Conservation (phyloP, 2,888 invertebrate species). For the Boloria selene region DNA sequence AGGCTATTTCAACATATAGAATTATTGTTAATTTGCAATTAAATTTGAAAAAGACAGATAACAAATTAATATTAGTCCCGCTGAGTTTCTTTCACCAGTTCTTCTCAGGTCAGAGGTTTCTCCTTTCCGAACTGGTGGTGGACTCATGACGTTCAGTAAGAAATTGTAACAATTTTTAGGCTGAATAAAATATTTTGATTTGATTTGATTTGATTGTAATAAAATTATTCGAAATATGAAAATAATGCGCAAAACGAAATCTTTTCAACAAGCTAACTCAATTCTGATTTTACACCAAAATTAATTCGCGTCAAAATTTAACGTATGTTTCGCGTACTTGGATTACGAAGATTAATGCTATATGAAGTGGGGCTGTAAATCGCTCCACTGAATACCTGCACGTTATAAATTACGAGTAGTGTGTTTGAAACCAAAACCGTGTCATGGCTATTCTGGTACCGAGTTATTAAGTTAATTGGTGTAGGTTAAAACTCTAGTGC, state of each 20-base stretch:
- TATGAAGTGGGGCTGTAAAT: slow-evolving; percentile 18
- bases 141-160: too few species aligned
- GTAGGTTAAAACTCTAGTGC: neutral
- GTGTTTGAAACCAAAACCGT: slow-evolving; percentile 14
- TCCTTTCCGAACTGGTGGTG: too few species aligned
- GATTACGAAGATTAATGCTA: slow-evolving; percentile 18
- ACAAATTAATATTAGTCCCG: too few species aligned
- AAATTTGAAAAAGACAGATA: too few species aligned
- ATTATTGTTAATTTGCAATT: too few species aligned
- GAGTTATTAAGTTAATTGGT: slow-evolving; percentile 11
- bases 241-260: neutral
- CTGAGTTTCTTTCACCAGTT: too few species aligned
- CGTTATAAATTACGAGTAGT: slow-evolving; percentile 16
- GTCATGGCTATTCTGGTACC: slow-evolving; percentile 7
- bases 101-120: too few species aligned
- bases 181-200: too few species aligned
- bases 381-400: slow-evolving; percentile 18
- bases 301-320: slow-evolving; percentile 16
- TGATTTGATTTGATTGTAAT: too few species aligned
- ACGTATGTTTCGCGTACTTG: slow-evolving; percentile 11
- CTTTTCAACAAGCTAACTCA: neutral
- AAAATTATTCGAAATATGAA: too few species aligned
- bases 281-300: slow-evolving; percentile 1
- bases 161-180: too few species aligned
- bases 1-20: too few species aligned